Percentiles rank a stretch among this genome's conserved stretches.
These are phyloP conservation scores for Maccullochella peelii DNA, from an alignment of 2,113 vertebrate genomes.

Conservation along the genomic window DNA sequence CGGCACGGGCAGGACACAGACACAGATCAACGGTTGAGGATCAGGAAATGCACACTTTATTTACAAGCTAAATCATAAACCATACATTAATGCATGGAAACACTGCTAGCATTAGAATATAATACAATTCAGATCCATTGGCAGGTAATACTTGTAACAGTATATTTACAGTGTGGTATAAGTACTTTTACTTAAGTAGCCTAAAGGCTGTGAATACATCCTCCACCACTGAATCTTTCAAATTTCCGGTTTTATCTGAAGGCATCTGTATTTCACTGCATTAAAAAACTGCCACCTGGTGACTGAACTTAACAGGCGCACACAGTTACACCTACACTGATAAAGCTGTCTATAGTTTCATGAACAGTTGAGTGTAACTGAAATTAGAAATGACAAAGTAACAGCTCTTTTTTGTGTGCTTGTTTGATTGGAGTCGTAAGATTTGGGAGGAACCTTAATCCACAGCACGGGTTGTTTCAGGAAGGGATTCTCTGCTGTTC, in stretches of 20 bases:
- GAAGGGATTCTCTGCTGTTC: not conserved
- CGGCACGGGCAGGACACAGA: no score
- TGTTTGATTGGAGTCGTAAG: not conserved
- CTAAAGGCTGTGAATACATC: not conserved
- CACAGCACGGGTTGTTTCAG: not conserved
- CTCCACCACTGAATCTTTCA: not conserved
- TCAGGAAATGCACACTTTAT: no score
- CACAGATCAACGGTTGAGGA: no score
- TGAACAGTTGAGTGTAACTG: not conserved
- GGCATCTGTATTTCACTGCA: not conserved
- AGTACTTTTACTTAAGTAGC: not conserved
- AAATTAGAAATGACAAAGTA: not conserved
- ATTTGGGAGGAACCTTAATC: conserved; percentile 20
- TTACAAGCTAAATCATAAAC: no score
- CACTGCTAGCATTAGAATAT: no score
- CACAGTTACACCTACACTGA: not conserved
- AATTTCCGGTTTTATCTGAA: not conserved
- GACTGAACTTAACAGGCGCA: not conserved
- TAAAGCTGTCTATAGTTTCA: no score
- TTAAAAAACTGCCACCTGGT: conserved; percentile 47
- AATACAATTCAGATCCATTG: no score
- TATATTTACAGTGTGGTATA: no score
- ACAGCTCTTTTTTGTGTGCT: no score
- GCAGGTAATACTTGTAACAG: no score
- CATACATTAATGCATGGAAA: no score